phyloP scores from a whole-genome alignment of 2,797 vertebrate genomes.

The Hypotaenidia okinawae region DNA sequence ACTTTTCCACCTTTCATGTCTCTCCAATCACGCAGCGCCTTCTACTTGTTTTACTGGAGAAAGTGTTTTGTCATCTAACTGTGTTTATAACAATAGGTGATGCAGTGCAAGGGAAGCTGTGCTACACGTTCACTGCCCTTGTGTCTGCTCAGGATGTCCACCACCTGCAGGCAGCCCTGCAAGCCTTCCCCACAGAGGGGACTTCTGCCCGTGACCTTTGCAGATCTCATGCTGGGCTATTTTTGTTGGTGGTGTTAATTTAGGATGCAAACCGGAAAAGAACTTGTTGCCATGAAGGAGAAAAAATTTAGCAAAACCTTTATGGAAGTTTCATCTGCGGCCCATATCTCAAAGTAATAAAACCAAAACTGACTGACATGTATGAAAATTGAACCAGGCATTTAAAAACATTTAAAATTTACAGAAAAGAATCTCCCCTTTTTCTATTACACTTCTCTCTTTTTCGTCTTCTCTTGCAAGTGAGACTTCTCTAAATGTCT shows the following conservation, averaged over 20 bases:
- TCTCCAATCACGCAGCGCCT: background rate
- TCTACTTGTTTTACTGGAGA: slow-evolving; percentile 26
- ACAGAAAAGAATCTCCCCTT: background rate
- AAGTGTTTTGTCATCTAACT: slow-evolving; percentile 68
- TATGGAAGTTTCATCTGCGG: slow-evolving; percentile 22
- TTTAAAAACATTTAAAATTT: background rate
- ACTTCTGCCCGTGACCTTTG: slow-evolving; percentile 9
- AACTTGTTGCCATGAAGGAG: background rate
- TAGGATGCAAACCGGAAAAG: slow-evolving; percentile 31
- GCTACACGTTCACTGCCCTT: slow-evolving; percentile 77
- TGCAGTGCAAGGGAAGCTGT: slow-evolving; percentile 81
- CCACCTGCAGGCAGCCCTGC: background rate
- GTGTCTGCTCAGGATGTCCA: slow-evolving; percentile 82
- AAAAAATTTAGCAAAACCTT: background rate
- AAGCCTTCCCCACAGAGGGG: slow-evolving; percentile 7
- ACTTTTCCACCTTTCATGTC: background rate
- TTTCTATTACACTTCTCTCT: background rate
- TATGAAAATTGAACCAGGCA: background rate
- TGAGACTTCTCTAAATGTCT: background rate
- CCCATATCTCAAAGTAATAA: background rate
- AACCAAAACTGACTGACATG: background rate
- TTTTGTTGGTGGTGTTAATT: slow-evolving; percentile 53
- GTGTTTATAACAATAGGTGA: slow-evolving; percentile 75
- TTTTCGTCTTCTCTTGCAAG: background rate
- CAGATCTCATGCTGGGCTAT: background rate